Evolutionary conservation across 2,797 vertebrate species (phyloP), one percentile per base, ranked within the genome.

Genomic region (Mastacembelus armatus): DNA sequence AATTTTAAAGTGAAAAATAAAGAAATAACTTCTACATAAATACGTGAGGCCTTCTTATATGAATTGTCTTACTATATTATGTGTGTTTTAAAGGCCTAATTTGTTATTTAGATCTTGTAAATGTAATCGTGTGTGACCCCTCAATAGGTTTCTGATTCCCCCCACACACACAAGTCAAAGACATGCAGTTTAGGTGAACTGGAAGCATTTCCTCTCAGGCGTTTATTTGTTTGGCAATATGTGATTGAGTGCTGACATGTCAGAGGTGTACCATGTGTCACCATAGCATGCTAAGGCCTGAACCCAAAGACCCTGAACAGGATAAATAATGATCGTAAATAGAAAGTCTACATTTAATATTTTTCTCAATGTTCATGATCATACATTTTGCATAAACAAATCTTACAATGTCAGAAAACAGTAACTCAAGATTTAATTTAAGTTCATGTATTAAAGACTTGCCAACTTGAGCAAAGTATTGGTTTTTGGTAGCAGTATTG

Each of bases 1-100:
- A 18, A 2, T 55, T 69, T 54, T 24, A 33, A 71, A 57, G 22
- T 18, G 18, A 70, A 45, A 3, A 80, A 82, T 45, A 72, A 84
- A 77, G 29, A 65, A 43, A 61, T 54, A 2, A 16, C 18, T 35
- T 24, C 4, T 42, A 38, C 5, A 1, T 61, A 6, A 47, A 32
- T 30, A 35, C 59, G 63, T 49, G 4, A 54, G 60, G 30, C 45
- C 38, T 69, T 60, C 78, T 59, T 48, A 47, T 58, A n/a, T 74
- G 15, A 71, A 33, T 63, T 12, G 44, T 36, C 2, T 43, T 4
- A 1, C 27, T 32, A 36, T 54, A 49, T n/a, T 55, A 3, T 62
- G 1, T 7, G 26, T 49, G 2, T 18, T 0, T 7, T 47, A 26
- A 66, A 64, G 40, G 33, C 27, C 7, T 29, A 18, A 57, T 35